A percentile compares a stretch with the other conserved stretches of the same genome.
Conservation (phyloP, 2,888 invertebrate species). For the Patella ulyssiponensis region DNA sequence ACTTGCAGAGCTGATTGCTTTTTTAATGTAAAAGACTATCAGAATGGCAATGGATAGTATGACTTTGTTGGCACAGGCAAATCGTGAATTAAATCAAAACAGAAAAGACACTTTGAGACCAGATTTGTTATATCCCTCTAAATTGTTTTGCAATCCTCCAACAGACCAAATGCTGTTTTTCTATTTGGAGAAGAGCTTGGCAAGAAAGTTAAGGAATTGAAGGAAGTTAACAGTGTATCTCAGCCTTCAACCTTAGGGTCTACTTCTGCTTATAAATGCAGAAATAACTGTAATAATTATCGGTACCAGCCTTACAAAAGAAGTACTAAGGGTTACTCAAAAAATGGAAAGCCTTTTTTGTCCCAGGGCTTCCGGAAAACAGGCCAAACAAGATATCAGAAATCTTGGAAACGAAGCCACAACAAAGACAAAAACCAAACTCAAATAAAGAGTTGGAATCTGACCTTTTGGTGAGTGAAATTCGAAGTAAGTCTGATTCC, state of each 20-base stretch:
- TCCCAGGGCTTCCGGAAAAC: too few relatives aligned
- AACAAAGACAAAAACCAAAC: neutral
- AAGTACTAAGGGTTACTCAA: neutral
- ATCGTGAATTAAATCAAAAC: neutral
- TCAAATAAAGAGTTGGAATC: neutral
- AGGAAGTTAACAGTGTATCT: too few relatives aligned
- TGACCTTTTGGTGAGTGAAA: constrained; percentile 6
- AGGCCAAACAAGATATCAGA: neutral
- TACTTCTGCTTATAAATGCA: neutral
- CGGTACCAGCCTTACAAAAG: neutral
- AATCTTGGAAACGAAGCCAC: neutral
- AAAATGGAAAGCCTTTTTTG: neutral
- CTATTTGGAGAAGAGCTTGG: neutral
- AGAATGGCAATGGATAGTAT: neutral
- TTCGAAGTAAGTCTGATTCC: neutral
- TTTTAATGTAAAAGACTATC: neutral
- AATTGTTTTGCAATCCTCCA: neutral
- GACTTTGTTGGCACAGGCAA: neutral
- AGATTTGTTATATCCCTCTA: neutral
- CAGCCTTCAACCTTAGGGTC: too few relatives aligned
- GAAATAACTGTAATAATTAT: neutral
- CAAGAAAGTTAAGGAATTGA: neutral
- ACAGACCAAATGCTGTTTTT: too few relatives aligned
- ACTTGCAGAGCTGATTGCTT: too few relatives aligned
- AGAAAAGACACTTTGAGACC: neutral